Evolutionary conservation across 2,888 invertebrate species (phyloP).

Genomic region (Colostygia pectinataria): DNA sequence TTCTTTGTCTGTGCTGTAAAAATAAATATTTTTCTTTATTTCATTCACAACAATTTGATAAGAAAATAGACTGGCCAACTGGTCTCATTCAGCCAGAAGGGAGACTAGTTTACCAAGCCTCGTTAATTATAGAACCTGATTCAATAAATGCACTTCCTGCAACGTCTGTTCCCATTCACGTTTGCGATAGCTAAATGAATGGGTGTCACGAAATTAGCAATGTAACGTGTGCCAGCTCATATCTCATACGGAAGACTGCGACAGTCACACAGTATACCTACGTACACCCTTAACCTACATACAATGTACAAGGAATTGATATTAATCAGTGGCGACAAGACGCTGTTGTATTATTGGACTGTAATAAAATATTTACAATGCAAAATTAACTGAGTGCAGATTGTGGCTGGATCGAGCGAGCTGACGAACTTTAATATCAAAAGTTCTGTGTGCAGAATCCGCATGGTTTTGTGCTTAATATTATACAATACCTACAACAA

Average conservation of each 20-base stretch:
- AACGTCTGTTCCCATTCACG: constrained; percentile 72
- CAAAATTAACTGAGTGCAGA: background rate
- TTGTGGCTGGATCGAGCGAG: background rate
- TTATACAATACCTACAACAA: too few relatives aligned
- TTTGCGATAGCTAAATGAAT: constrained; percentile 72
- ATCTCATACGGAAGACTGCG: constrained; percentile 65
- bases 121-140: constrained; percentile 31
- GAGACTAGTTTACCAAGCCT: too few relatives aligned
- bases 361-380: constrained; percentile 1
- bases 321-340: constrained; percentile 25
- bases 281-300: constrained; percentile 20
- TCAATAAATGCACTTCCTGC: constrained; percentile 39
- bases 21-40: too few relatives aligned
- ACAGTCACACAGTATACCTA: constrained; percentile 44
- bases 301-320: constrained; percentile 19
- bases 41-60: too few relatives aligned
- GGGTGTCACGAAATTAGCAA: constrained; percentile 75
- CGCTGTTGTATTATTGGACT: constrained; percentile 9
- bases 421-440: too few relatives aligned
- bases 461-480: too few relatives aligned
- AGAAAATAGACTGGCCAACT: too few relatives aligned
- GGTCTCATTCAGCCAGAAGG: too few relatives aligned
- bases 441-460: too few relatives aligned
- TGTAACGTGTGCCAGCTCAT: constrained; percentile 75
- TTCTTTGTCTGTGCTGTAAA: too few relatives aligned